A percentile compares a stretch with the other conserved stretches of the same genome.
These are phyloP conservation scores for Gymnosoma rotundatum DNA, from an alignment of 2,888 invertebrate species.

Conservation along the genomic window DNA sequence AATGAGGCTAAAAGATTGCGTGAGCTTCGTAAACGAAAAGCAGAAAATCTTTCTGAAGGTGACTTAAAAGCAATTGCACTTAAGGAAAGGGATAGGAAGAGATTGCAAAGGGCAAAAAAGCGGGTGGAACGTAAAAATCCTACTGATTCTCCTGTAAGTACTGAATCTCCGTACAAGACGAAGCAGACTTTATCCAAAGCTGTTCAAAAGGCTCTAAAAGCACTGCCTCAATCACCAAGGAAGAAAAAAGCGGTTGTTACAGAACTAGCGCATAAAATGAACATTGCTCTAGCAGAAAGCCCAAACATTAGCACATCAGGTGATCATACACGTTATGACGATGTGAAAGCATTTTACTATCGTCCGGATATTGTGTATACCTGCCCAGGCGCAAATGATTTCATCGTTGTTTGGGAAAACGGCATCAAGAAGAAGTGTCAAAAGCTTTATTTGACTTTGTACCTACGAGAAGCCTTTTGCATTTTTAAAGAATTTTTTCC, in stretches of 20 bases:
- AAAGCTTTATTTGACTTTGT: slow-evolving; percentile 44
- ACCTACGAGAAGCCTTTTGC: slow-evolving; percentile 30
- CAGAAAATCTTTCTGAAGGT: slow-evolving; percentile 22
- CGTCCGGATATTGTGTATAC: slow-evolving; percentile 47
- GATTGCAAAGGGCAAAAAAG: slow-evolving; percentile 26
- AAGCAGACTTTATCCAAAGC: slow-evolving; percentile 41
- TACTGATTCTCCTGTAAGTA: not conserved
- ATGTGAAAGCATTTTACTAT: slow-evolving; percentile 29
- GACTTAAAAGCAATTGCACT: not conserved
- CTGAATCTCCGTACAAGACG: slow-evolving; percentile 36
- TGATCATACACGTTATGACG: slow-evolving; percentile 1
- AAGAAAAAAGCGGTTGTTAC: slow-evolving; percentile 45
- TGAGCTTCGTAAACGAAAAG: not conserved
- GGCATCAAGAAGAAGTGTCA: slow-evolving; percentile 37
- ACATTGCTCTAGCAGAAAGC: slow-evolving; percentile 46
- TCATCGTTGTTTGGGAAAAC: slow-evolving; percentile 48
- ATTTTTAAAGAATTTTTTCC: slow-evolving; percentile 12
- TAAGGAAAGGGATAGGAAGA: slow-evolving; percentile 33
- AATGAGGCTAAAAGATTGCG: not conserved
- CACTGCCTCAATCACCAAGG: slow-evolving; percentile 35
- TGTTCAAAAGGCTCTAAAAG: slow-evolving; percentile 41
- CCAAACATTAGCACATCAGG: not conserved
- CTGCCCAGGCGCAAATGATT: slow-evolving; percentile 46
- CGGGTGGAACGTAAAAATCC: not conserved
- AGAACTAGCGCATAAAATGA: slow-evolving; percentile 41